phyloP scores from a whole-genome alignment of 2,888 invertebrate species.

The Lottia scabra region DNA sequence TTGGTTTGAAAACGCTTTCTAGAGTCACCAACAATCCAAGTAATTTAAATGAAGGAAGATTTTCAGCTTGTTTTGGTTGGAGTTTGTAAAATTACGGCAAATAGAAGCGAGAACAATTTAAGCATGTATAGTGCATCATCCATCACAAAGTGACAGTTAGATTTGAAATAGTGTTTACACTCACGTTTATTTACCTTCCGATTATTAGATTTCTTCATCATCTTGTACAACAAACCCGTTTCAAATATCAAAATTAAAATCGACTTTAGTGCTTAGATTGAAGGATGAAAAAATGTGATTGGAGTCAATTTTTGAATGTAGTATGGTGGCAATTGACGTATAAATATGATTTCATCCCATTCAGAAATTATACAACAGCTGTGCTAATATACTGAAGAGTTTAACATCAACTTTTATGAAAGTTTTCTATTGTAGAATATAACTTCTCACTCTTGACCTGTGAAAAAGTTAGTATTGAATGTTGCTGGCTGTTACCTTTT shows the following conservation, averaged over 20 bases:
- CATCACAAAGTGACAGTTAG: neutral
- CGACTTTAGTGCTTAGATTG: neutral
- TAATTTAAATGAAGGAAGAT: neutral
- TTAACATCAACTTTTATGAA: too few relatives aligned
- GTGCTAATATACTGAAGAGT: too few relatives aligned
- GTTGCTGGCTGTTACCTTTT: too few relatives aligned
- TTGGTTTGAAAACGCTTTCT: slow-evolving; percentile 4
- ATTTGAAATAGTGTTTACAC: neutral
- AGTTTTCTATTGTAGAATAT: too few relatives aligned
- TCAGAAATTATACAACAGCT: too few relatives aligned
- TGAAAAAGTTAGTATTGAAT: too few relatives aligned
- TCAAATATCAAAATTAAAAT: neutral
- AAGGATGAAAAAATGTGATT: too few relatives aligned
- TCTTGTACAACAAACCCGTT: neutral
- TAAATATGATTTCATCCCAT: too few relatives aligned
- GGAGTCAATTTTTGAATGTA: too few relatives aligned
- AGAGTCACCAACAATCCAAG: neutral
- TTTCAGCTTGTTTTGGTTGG: slow-evolving; percentile 3
- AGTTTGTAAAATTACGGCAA: slow-evolving; percentile 6
- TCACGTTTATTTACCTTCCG: neutral
- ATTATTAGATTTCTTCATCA: slow-evolving; percentile 3
- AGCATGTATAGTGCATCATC: slow-evolving; percentile 7
- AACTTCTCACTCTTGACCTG: too few relatives aligned
- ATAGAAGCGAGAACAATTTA: slow-evolving; percentile 2
- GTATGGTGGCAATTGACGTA: too few relatives aligned